Evolutionary conservation across 1,140 invertebrate genomes (phyloP).

Genomic region (Aradophagus sp.): DNA sequence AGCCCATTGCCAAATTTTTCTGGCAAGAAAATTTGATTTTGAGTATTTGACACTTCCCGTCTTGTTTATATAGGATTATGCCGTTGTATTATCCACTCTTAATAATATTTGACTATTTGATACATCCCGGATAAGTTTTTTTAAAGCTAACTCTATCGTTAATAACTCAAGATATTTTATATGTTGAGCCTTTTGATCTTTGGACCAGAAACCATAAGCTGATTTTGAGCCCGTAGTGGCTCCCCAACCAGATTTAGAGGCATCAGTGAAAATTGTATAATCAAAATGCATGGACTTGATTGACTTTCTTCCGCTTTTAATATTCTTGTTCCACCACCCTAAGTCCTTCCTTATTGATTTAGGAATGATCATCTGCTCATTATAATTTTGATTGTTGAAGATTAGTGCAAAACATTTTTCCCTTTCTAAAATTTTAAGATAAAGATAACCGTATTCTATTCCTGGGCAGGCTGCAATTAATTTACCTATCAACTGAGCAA

Average conservation of each 20-base stretch:
- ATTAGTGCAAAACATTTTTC: neutral
- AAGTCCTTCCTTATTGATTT: neutral
- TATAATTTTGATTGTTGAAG: neutral
- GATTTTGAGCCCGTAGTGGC: neutral
- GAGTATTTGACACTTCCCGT: neutral
- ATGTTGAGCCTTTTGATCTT: neutral
- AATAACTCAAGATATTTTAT: neutral
- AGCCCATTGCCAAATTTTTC: neutral
- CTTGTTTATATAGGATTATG: neutral
- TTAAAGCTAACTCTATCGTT: neutral
- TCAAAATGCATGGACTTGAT: neutral
- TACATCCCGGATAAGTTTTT: neutral
- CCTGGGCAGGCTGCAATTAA: slow-evolving; percentile 1
- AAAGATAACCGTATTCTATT: neutral
- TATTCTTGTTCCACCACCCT: neutral
- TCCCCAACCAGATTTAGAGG: neutral
- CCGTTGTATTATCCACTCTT: neutral
- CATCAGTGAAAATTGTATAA: neutral
- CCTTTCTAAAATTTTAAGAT: neutral
- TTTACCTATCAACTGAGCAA: neutral
- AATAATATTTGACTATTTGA: neutral
- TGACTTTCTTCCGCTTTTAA: too few species aligned
- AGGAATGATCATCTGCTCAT: neutral
- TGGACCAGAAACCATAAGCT: neutral
- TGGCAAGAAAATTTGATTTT: neutral